Conservation (phyloP, 1,140 invertebrate genomes). For the Pinna nobilis region DNA sequence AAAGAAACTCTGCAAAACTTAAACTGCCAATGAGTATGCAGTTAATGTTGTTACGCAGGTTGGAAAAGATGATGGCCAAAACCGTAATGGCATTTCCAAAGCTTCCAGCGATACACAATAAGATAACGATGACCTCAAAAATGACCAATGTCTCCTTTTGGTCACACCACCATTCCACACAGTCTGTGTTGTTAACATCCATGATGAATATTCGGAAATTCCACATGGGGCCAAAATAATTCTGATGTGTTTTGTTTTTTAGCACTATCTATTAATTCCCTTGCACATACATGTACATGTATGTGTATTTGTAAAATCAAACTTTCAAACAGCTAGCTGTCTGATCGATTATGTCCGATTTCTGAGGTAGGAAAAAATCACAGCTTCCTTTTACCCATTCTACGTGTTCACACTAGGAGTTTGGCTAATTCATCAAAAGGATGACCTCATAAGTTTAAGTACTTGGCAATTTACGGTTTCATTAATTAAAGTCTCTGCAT, state of each 20-base stretch:
- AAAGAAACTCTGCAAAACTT: conserved; percentile 63
- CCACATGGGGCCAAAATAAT: not conserved
- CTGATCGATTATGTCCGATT: too few relatives aligned
- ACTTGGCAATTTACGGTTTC: too few relatives aligned
- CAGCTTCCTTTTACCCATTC: too few relatives aligned
- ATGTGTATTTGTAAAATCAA: too few relatives aligned
- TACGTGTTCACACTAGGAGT: too few relatives aligned
- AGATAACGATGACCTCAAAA: conserved; percentile 49
- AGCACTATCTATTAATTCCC: not conserved
- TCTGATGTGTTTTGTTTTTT: not conserved
- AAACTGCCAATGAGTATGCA: conserved; percentile 67
- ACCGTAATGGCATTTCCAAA: conserved; percentile 67
- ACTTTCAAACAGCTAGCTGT: too few relatives aligned
- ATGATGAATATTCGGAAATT: conserved; percentile 8
- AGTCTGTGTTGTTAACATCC: conserved; percentile 7
- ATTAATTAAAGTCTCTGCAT: too few relatives aligned
- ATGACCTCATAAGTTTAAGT: too few relatives aligned
- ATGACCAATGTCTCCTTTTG: conserved; percentile 34
- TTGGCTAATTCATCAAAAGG: too few relatives aligned
- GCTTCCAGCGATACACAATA: conserved; percentile 55
- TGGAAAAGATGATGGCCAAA: conserved; percentile 63
- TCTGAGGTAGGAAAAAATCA: too few relatives aligned
- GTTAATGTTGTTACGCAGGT: conserved; percentile 63
- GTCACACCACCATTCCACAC: conserved; percentile 51
- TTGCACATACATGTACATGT: too few relatives aligned